Evolutionary conservation across 37 sponge, comb jelly and placozoan genomes (phyloP), one percentile per base, ranked within the genome.

Genomic region (Petrosia ficiformis): DNA sequence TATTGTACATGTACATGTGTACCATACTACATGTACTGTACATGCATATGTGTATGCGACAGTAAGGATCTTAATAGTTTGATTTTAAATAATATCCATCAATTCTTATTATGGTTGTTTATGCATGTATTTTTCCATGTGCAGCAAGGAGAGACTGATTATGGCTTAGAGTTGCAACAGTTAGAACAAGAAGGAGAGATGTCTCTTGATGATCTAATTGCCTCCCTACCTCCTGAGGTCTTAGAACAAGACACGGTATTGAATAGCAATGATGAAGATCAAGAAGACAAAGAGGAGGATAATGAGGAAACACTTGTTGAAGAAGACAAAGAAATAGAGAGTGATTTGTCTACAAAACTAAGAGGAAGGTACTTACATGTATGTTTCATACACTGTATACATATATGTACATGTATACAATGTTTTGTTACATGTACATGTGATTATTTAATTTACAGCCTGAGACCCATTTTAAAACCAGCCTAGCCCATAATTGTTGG

Each of bases 121-220:
- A 19, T 19, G 54, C 54, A 19, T 48, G 8, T 48, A 48, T 48
- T 48, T 14, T 19, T 48, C 8, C 61, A 42, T 6, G 56, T 34
- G 5, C 63, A 82, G 75, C 89, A 91, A 44, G 84, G 86, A 19
- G 66, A 5, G 3, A 38, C 68, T 2, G 80, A 89, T 64, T 86
- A 90, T 71, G 72, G 63, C 24, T 43, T 67, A 26, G 99, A 98
- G 65, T 60, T 98, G 3, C 78, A 59, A 14, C 82, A 79, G 56
- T 76, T 98, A 56, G 59, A 92, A 59, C 58, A 66, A 60, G 93
- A 98, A 59, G 91, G 90, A 26, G 90, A 91, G 74, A 86, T 94
- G 72, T 80, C 92, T 5, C 70, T 97, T 3, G 86, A 91, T 2
- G 86, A 94, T 0, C 72, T 97, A 16, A 54, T 97, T 14, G 85